Evolutionary conservation across 30 jellyfish, hydroid and myxozoan species (phyloP).

Genomic region (Aurelia aurita complex sp. Pacific): DNA sequence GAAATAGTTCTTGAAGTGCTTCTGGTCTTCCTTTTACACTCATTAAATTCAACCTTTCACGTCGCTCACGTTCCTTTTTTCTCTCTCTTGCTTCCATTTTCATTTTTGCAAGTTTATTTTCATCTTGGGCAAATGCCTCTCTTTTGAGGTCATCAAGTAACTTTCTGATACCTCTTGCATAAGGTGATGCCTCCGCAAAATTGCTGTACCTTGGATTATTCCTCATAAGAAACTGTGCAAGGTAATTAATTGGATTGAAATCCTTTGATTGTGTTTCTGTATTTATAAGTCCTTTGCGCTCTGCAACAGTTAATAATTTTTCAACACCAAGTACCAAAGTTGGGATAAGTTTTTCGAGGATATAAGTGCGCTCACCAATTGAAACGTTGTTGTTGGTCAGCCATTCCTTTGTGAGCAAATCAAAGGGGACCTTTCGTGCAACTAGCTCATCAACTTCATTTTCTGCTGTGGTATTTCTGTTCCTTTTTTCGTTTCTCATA

Average conservation of each 20-base stretch:
- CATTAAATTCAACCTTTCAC: slow-evolving; percentile 46
- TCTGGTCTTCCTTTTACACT: slow-evolving; percentile 72
- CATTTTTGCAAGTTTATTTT: slow-evolving; percentile 73
- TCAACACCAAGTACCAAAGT: slow-evolving; percentile 87
- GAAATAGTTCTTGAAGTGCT: slow-evolving; percentile 73
- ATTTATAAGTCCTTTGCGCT: slow-evolving; percentile 41
- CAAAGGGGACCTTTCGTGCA: slow-evolving; percentile 84
- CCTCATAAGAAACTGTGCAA: slow-evolving; percentile 89
- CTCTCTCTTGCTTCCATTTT: slow-evolving; percentile 81
- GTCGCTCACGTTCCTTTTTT: slow-evolving; percentile 49
- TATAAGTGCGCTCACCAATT: slow-evolving; percentile 61
- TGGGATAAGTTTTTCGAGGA: slow-evolving; percentile 84
- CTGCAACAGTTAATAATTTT: slow-evolving; percentile 62
- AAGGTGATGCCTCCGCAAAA: slow-evolving; percentile 82
- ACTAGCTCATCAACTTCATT: slow-evolving; percentile 66
- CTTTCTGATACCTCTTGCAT: slow-evolving; percentile 74
- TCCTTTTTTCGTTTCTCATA: slow-evolving; percentile 36
- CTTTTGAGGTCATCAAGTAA: slow-evolving; percentile 77
- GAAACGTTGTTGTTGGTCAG: slow-evolving; percentile 51
- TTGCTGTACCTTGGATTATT: slow-evolving; percentile 91
- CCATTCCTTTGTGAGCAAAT: slow-evolving; percentile 83
- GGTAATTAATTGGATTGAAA: slow-evolving; percentile 82
- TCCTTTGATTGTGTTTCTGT: slow-evolving; percentile 37
- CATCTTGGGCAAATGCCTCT: slow-evolving; percentile 76
- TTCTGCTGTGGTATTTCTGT: slow-evolving; percentile 60